Base-by-base conservation (phyloP, 2,888 invertebrate species). In the Alloscopus bannaensis region DNA sequence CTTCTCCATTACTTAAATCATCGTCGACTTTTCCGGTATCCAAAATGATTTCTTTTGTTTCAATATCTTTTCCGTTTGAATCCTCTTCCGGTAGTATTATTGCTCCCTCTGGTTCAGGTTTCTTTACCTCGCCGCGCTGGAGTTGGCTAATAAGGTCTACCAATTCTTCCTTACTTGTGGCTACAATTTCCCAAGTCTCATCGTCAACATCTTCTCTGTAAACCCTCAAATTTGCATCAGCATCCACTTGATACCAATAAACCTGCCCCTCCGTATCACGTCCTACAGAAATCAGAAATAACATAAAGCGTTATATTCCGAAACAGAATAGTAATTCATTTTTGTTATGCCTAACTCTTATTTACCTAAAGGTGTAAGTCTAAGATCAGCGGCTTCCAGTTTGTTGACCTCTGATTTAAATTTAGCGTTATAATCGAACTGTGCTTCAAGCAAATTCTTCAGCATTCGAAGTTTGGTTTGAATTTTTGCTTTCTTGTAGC, bases 151-250 rank as follows among this genome's bases (percentile, higher is more conserved):
- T 95, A 40, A 98, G 90, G 87, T 92, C 91, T 8, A 93, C 92
- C 85, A 98, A 90, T 85, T 95, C 95, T 84, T 94, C 94, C 83
- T 95, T 90, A 89, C 92, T 92, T 94, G 92, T 94, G 81, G 97
- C 97, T 81, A 98, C 94, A 57, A 97, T 91, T 87, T 94, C 93
- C 97, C 97, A 98, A 16, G 95, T 95, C 88, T 98, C 97, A 88
- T 99, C 98, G 89, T 99, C 98, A 84, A 94, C 92, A 87, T 99
- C 97, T 89, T 99, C 99, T 87, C 94, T 93, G 89, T 97, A 99
- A 59, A 99, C 92, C 83, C 96, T 91, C 81, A 95, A 94, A 79
- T 94, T 94, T 82, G 93, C 92, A 29, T 85, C 85, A 80, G 88
- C 88, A 88, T 98, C 96, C 73, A 94, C 91, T 87, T 98, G 95